These are phyloP conservation scores for Serripes groenlandicus DNA, from an alignment of 2,888 invertebrate species.

Conservation along the genomic window DNA sequence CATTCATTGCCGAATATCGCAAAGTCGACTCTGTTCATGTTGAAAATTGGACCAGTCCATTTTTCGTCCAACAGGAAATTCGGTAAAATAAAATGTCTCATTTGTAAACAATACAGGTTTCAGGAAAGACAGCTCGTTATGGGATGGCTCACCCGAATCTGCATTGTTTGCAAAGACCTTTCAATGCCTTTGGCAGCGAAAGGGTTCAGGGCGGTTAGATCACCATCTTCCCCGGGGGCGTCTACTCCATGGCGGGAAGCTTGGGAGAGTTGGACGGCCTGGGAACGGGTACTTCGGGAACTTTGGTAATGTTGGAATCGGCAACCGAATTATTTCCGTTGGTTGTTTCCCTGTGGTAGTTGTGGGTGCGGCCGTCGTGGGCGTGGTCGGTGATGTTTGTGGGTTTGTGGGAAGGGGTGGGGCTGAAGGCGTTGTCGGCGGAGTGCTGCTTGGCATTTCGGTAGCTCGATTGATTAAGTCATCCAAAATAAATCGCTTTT, in stretches of 20 bases:
- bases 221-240: background rate
- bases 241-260: background rate
- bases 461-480: background rate
- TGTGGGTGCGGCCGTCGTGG: background rate
- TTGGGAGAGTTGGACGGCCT: too few species aligned
- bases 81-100: too few species aligned
- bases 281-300: background rate
- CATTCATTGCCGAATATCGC: too few species aligned
- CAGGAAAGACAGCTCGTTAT: too few species aligned
- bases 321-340: background rate
- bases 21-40: too few species aligned
- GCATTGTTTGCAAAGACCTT: too few species aligned
- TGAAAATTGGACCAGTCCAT: too few species aligned
- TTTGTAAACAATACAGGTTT: too few species aligned
- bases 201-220: too few species aligned
- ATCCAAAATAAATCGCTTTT: constrained; percentile 6
- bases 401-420: constrained; percentile 3
- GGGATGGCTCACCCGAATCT: too few species aligned
- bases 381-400: background rate
- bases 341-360: background rate
- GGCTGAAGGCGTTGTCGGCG: background rate
- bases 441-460: background rate
- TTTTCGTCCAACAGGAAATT: too few species aligned
- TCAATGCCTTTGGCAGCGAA: too few species aligned
- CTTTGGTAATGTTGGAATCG: background rate